Conservation (phyloP, 2,797 vertebrate species). For the Rhinophrynus dorsalis region DNA sequence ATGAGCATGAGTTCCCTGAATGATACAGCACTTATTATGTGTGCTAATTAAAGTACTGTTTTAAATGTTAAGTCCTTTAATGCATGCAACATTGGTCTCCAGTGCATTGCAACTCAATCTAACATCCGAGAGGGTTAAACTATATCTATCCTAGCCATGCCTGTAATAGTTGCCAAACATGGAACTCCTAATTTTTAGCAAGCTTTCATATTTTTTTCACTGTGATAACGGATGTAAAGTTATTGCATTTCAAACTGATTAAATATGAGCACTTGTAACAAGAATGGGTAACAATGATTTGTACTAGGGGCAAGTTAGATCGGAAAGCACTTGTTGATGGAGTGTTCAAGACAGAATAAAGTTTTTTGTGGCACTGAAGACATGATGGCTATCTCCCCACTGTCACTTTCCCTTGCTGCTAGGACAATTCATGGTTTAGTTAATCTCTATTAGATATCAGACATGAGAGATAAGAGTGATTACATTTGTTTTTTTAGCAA, state of each 20-base stretch:
- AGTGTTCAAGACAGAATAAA: constrained; percentile 52
- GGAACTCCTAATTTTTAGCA: not conserved
- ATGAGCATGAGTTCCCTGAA: too few relatives aligned
- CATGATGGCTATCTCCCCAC: constrained; percentile 60
- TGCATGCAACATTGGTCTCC: too few relatives aligned
- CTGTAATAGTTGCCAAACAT: not conserved
- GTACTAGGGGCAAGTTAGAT: constrained; percentile 37
- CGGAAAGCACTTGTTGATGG: constrained; percentile 54
- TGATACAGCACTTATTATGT: too few relatives aligned
- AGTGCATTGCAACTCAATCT: too few relatives aligned
- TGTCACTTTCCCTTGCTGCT: constrained; percentile 73
- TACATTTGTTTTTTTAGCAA: constrained; percentile 50
- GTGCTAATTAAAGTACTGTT: too few relatives aligned
- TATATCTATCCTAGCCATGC: too few relatives aligned
- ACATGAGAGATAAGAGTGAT: constrained; percentile 52
- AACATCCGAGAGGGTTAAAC: too few relatives aligned
- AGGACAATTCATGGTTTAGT: constrained; percentile 60
- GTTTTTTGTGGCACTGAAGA: constrained; percentile 53
- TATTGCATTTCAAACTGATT: not conserved
- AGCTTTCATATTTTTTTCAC: not conserved
- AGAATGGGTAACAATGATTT: constrained; percentile 12
- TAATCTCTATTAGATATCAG: constrained; percentile 69
- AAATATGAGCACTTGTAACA: constrained; percentile 21
- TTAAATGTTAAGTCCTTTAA: too few relatives aligned
- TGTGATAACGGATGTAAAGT: constrained; percentile 15